Conservation (phyloP, 2,797 vertebrate species). For the Sebastes diploproa region DNA sequence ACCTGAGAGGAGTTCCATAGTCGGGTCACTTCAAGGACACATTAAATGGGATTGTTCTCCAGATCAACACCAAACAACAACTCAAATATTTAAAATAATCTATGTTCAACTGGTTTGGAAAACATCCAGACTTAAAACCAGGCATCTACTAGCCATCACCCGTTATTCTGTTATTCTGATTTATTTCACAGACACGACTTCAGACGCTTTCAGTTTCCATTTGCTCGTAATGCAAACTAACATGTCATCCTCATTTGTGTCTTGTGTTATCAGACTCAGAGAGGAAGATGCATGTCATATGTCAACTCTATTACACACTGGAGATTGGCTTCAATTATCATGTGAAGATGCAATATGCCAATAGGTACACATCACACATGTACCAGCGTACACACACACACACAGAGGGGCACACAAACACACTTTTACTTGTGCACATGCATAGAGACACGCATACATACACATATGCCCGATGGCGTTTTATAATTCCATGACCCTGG, state of each 20-base stretch:
- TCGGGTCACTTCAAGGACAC: not conserved
- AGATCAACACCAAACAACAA: not conserved
- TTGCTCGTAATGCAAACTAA: not conserved
- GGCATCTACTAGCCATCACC: not conserved
- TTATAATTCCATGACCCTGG: constrained; percentile 40
- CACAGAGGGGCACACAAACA: not conserved
- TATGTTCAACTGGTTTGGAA: not conserved
- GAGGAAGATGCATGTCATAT: constrained; percentile 2
- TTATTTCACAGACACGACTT: not conserved
- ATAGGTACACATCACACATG: not conserved
- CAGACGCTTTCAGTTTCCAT: not conserved
- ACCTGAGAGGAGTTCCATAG: not conserved
- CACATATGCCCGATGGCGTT: not conserved
- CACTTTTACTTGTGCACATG: not conserved
- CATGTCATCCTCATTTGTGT: constrained; percentile 9
- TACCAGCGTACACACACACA: not conserved
- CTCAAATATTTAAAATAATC: not conserved
- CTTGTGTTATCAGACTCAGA: not conserved
- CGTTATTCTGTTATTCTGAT: not conserved
- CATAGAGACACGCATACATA: not conserved
- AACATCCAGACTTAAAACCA: not conserved
- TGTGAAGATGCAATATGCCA: constrained; percentile 1
- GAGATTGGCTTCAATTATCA: constrained; percentile 29
- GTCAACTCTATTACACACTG: constrained; percentile 24
- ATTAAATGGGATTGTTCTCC: not conserved